Evolutionary conservation across 2,797 vertebrate species (phyloP).

Genomic region (Premnoplex brunnescens): DNA sequence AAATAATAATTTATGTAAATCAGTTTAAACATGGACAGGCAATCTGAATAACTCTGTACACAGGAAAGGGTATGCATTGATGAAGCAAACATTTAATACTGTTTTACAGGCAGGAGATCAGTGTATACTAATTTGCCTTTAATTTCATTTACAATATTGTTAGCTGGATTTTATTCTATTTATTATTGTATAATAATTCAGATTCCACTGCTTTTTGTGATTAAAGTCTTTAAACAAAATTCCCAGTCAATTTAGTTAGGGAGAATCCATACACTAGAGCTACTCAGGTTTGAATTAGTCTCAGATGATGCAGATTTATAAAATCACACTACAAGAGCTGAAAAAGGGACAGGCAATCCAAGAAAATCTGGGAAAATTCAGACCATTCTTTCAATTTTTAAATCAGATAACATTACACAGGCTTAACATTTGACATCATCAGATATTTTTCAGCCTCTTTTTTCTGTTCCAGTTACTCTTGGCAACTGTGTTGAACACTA

Average conservation of each 20-base stretch:
- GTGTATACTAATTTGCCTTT: neutral
- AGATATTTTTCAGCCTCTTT: conserved; percentile 30
- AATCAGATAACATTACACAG: neutral
- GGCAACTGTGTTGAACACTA: conserved; percentile 48
- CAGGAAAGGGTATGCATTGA: neutral
- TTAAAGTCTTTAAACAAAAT: neutral
- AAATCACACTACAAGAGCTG: neutral
- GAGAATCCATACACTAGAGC: neutral
- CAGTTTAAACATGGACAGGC: conserved; percentile 19
- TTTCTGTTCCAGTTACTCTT: conserved; percentile 39
- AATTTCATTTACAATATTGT: conserved; percentile 26
- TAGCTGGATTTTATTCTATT: neutral
- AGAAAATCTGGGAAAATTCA: neutral
- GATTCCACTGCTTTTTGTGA: neutral
- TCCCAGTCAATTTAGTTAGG: neutral
- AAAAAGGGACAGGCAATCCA: neutral
- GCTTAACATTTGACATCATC: conserved; percentile 26
- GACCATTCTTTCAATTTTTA: neutral
- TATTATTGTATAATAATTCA: neutral
- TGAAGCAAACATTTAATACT: conserved; percentile 23
- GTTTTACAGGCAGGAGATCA: neutral
- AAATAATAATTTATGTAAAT: conserved; percentile 40
- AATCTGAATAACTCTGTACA: neutral
- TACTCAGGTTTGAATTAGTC: neutral
- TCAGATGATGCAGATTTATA: neutral